Conservation (phyloP, 2,113 vertebrate genomes). For the Mormyrus iriodes region DNA sequence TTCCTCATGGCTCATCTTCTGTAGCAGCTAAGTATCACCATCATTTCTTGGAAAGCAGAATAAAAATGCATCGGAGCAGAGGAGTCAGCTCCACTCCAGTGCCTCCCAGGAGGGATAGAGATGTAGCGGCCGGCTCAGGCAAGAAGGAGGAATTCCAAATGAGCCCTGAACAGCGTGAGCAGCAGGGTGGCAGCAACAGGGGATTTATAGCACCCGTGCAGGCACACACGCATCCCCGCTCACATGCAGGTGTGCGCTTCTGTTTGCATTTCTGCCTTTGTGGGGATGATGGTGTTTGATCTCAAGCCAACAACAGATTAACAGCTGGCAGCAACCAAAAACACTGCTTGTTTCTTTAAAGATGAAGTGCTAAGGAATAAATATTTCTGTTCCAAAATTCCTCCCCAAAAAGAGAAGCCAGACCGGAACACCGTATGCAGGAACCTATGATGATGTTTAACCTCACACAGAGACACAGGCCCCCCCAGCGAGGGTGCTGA, state of each 20-base stretch:
- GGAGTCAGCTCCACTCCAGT: conserved; percentile 45
- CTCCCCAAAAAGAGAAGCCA: neutral
- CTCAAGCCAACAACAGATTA: neutral
- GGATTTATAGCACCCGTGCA: neutral
- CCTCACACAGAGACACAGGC: neutral
- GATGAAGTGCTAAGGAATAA: neutral
- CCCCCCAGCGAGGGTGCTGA: neutral
- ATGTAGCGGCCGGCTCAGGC: conserved; percentile 51
- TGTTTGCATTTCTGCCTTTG: neutral
- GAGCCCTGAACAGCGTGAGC: conserved; percentile 62
- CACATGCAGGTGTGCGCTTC: neutral
- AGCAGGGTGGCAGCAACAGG: conserved; percentile 32
- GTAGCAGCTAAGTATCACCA: conserved; percentile 55
- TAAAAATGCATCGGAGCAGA: conserved; percentile 48
- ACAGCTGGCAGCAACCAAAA: neutral
- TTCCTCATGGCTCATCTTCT: conserved; percentile 56
- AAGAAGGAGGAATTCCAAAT: conserved; percentile 52
- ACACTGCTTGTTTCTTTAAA: neutral
- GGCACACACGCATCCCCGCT: neutral
- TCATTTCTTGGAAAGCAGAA: conserved; percentile 47
- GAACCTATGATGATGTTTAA: neutral
- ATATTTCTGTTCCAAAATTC: neutral
- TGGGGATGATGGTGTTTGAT: neutral
- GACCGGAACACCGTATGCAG: neutral
- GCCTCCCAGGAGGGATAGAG: conserved; percentile 50